phyloP scores from a whole-genome alignment of 2,113 vertebrate genomes.

The Leucoraja erinaceus region DNA sequence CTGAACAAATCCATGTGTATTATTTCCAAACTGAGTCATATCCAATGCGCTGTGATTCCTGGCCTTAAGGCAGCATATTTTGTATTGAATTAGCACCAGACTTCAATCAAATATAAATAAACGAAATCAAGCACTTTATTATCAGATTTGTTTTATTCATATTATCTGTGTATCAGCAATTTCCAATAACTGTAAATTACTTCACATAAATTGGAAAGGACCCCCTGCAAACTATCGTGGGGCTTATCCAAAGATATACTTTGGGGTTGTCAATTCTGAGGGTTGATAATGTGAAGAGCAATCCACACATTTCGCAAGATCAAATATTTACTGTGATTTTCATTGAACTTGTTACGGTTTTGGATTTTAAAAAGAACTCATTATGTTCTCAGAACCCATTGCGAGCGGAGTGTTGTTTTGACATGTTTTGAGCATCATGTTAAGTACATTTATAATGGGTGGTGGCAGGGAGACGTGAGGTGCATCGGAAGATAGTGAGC shows the following conservation, averaged over 20 bases:
- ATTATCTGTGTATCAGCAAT: not conserved
- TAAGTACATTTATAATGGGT: constrained; percentile 36
- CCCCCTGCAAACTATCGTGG: not conserved
- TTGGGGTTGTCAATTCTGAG: not conserved
- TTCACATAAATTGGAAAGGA: not conserved
- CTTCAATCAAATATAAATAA: not conserved
- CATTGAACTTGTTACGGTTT: constrained; percentile 27
- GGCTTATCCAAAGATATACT: not conserved
- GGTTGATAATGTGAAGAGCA: not conserved
- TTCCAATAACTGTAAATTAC: not conserved
- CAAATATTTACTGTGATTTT: constrained; percentile 34
- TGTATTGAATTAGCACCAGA: not conserved
- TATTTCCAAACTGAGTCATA: not conserved
- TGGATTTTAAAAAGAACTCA: constrained; percentile 24
- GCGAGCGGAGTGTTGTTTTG: constrained; percentile 24
- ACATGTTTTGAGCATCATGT: constrained; percentile 32
- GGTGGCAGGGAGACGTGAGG: constrained; percentile 21
- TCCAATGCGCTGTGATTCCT: not conserved
- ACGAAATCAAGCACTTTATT: not conserved
- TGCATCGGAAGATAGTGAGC: constrained; percentile 22
- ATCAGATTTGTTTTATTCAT: not conserved
- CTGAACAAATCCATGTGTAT: not conserved
- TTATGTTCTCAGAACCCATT: constrained; percentile 16
- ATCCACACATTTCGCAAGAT: constrained; percentile 13
- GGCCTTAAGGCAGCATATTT: not conserved